Evolutionary conservation across 2,113 vertebrate species (phyloP).

Genomic region (Dicaeum eximium): DNA sequence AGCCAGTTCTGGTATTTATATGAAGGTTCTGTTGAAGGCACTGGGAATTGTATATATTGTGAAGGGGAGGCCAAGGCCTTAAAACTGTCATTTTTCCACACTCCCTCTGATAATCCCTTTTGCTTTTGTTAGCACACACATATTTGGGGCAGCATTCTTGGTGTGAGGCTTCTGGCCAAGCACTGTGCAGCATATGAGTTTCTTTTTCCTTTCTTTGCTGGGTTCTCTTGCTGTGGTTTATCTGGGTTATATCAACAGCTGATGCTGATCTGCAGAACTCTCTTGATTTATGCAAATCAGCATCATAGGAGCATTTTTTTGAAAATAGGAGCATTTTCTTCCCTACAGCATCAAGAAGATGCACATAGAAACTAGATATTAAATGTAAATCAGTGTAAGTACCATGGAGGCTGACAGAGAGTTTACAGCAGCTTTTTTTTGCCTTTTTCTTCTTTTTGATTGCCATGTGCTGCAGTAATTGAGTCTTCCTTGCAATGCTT

Average conservation of each 20-base stretch:
- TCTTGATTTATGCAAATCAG: neutral
- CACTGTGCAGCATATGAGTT: neutral
- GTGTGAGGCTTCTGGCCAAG: neutral
- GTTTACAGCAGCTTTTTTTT: neutral
- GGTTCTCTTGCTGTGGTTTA: neutral
- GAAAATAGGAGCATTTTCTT: neutral
- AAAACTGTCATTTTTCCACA: constrained; percentile 16
- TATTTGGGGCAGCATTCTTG: neutral
- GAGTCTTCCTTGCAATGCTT: neutral
- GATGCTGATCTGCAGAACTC: neutral
- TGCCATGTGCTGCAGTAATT: neutral
- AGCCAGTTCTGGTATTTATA: constrained; percentile 34
- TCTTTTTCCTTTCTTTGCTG: neutral
- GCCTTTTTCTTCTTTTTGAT: neutral
- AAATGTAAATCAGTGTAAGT: neutral
- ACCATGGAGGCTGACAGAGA: neutral
- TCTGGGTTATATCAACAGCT: neutral
- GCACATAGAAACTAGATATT: neutral
- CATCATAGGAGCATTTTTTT: neutral
- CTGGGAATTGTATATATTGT: neutral
- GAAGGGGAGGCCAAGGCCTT: neutral
- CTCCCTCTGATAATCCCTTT: neutral
- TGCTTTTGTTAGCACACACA: neutral
- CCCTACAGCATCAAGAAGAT: neutral
- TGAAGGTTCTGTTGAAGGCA: constrained; percentile 3